Evolutionary conservation across 2,888 invertebrate species (phyloP).

Genomic region (Heliconius cydno): DNA sequence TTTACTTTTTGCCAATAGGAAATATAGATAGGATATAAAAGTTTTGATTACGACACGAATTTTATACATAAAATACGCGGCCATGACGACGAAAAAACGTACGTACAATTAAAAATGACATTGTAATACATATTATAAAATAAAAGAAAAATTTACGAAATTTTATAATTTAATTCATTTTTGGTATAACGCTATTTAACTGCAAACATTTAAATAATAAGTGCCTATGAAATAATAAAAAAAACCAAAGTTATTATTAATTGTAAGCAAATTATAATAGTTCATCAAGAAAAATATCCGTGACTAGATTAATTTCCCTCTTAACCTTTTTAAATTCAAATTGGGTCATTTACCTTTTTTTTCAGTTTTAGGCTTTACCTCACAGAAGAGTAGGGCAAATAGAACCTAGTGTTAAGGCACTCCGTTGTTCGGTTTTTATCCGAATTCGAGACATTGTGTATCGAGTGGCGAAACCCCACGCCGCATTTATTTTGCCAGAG

Average conservation of each 20-base stretch:
- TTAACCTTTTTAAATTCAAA: background rate
- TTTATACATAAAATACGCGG: too few relatives aligned
- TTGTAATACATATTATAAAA: background rate
- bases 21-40: background rate
- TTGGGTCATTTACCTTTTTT: background rate
- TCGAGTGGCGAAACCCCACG: background rate
- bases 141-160: background rate
- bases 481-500: background rate
- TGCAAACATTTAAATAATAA: background rate
- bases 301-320: background rate
- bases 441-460: background rate
- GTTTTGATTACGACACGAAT: too few relatives aligned
- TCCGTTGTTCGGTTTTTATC: background rate
- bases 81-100: too few relatives aligned
- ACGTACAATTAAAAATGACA: background rate
- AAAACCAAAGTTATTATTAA: background rate
- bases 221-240: background rate
- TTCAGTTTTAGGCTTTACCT: background rate
- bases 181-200: conserved; percentile 18
- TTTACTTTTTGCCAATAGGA: too few relatives aligned
- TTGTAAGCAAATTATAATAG: background rate
- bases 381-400: background rate
- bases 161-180: background rate
- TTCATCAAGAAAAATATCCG: background rate
- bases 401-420: background rate